These are phyloP conservation scores for Glyptemys insculpta DNA, from an alignment of 2,797 vertebrate species.

Conservation along the genomic window DNA sequence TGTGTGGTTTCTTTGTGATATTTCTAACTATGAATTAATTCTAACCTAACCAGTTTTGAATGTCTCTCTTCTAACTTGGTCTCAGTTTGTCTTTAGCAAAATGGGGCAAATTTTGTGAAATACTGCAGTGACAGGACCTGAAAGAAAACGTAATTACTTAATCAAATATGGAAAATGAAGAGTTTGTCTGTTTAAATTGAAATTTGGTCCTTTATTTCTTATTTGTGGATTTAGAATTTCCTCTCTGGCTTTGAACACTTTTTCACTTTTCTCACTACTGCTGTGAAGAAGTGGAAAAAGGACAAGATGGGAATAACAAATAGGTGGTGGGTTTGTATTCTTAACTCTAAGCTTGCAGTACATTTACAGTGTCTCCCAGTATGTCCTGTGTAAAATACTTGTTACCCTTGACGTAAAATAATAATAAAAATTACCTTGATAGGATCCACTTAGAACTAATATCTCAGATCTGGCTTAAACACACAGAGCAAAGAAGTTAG, in stretches of 20 bases:
- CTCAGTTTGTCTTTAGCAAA: slow-evolving; percentile 76
- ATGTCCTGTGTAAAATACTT: slow-evolving; percentile 53
- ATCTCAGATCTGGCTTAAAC: slow-evolving; percentile 25
- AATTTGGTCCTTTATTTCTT: slow-evolving; percentile 57
- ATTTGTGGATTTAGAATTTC: slow-evolving; percentile 70
- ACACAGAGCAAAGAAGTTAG: slow-evolving; percentile 26
- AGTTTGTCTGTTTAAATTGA: slow-evolving; percentile 80
- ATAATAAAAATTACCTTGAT: slow-evolving; percentile 10
- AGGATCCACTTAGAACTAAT: slow-evolving; percentile 21
- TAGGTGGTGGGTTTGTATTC: slow-evolving; percentile 70
- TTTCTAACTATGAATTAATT: slow-evolving; percentile 77
- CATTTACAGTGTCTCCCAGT: slow-evolving; percentile 48
- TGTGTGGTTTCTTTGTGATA: slow-evolving; percentile 80
- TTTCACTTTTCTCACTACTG: slow-evolving; percentile 64
- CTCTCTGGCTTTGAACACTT: slow-evolving; percentile 72
- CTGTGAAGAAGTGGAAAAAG: slow-evolving; percentile 66
- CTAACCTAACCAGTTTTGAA: slow-evolving; percentile 71
- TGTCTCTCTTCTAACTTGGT: slow-evolving; percentile 71
- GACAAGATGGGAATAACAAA: slow-evolving; percentile 38
- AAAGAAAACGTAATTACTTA: slow-evolving; percentile 67
- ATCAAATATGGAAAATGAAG: slow-evolving; percentile 81
- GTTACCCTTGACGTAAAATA: slow-evolving; percentile 48
- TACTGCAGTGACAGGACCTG: slow-evolving; percentile 65
- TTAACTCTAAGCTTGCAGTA: slow-evolving; percentile 60
- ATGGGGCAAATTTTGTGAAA: slow-evolving; percentile 76